A percentile compares a stretch with the other conserved stretches of the same genome.
These are phyloP conservation scores for Stenchaetothrips biformis DNA, from an alignment of 2,888 invertebrate genomes.

Conservation along the genomic window DNA sequence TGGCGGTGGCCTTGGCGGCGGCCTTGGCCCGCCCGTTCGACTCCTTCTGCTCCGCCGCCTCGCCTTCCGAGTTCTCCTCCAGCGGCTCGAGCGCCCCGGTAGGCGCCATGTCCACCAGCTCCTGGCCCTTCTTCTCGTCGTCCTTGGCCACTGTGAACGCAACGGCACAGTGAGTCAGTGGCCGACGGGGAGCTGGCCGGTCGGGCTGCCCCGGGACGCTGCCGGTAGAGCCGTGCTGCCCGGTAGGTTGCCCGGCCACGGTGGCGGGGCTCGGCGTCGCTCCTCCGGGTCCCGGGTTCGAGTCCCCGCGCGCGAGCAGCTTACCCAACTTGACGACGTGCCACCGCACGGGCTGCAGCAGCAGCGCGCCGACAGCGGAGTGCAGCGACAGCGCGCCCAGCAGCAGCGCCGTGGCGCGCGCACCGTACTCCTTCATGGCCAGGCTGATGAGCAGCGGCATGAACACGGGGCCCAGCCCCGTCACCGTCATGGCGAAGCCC, in stretches of 20 bases:
- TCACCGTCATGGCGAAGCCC: conserved; percentile 59
- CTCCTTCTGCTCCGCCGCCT: conserved; percentile 41
- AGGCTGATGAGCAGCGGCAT: conserved; percentile 58
- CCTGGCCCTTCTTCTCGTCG: conserved; percentile 42
- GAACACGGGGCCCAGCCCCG: conserved; percentile 61
- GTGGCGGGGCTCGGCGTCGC: too few relatives aligned
- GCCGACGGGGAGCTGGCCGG: too few relatives aligned
- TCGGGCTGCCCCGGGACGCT: too few relatives aligned
- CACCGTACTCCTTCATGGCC: conserved; percentile 54
- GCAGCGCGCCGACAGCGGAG: conserved; percentile 54
- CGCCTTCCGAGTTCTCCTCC: conserved; percentile 35
- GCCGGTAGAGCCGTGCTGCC: too few relatives aligned
- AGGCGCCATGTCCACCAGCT: conserved; percentile 35
- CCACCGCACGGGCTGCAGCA: conserved; percentile 65
- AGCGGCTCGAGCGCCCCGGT: conserved; percentile 30
- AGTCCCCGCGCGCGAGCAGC: too few relatives aligned
- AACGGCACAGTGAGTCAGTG: conserved; percentile 18
- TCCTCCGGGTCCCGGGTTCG: too few relatives aligned
- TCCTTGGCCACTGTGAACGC: conserved; percentile 36
- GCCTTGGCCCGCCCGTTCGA: neutral
- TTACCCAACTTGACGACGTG: conserved; percentile 46
- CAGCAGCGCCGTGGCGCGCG: conserved; percentile 58
- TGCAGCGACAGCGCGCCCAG: conserved; percentile 59
- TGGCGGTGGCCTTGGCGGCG: neutral
- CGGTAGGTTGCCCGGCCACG: too few relatives aligned